Evolutionary conservation across 2,113 vertebrate species (phyloP).

Genomic region (Indicator indicator): DNA sequence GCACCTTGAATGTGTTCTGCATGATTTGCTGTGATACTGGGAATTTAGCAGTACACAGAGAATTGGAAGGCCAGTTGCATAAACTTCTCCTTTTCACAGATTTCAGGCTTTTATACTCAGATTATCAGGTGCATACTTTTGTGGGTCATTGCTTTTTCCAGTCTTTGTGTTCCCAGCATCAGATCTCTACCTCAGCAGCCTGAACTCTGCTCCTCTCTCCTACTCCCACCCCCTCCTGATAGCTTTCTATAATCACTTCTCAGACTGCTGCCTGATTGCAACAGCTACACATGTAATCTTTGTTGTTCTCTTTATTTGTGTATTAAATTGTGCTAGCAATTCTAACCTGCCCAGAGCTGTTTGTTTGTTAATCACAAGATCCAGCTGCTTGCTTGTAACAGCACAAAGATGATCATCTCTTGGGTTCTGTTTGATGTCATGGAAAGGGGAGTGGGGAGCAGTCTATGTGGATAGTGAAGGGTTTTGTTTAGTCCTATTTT

Average conservation of each 20-base stretch:
- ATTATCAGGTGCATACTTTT: constrained; percentile 56
- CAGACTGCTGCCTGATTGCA: constrained; percentile 17
- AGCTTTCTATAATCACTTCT: constrained; percentile 12
- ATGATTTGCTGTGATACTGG: background rate
- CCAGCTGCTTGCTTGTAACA: background rate
- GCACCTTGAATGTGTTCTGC: background rate
- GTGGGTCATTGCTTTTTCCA: constrained; percentile 38
- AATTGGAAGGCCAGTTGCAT: background rate
- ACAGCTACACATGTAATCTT: background rate
- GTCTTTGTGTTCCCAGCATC: constrained; percentile 36
- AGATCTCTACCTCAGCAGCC: background rate
- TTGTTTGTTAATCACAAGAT: background rate
- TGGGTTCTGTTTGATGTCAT: background rate
- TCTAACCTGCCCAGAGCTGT: background rate
- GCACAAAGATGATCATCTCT: background rate
- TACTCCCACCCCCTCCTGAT: background rate
- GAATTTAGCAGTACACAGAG: background rate
- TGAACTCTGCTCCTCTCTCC: background rate
- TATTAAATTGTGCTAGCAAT: background rate
- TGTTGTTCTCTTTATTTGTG: background rate
- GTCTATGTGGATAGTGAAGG: background rate
- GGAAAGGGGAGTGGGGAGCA: background rate
- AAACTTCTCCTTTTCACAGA: background rate
- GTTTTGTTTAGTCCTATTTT: background rate
- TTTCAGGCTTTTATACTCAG: constrained; percentile 6